Evolutionary conservation across 2,888 invertebrate genomes (phyloP), one percentile per base, ranked within the genome.

Genomic region (Allolobophora icterica): DNA sequence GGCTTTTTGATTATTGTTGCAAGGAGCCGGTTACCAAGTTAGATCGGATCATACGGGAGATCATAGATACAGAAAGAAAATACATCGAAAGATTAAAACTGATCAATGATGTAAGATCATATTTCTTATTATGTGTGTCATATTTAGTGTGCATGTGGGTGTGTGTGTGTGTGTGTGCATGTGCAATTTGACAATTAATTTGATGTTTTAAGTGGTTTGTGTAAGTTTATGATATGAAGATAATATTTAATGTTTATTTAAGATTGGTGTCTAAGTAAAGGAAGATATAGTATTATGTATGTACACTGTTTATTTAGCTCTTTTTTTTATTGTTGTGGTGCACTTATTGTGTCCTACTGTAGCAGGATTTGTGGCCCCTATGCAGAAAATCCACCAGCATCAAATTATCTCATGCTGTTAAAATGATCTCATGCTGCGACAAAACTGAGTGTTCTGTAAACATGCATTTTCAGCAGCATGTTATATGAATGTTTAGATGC

Each of bases 31-130:
- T 87, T 38, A 87, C 21, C 24, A 34, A 87, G 38, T 24, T 87
- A 33, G 87, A 87, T 35, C 34, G 87, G 87, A 87, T 87, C 34
- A 34, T 35, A 35, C 21, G 6, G 2, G 87, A 87, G 38, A 19
- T 87, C 87, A 17, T 87, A 38, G 87, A 87, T 1, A 87, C 87
- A 38, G 87, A 87, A 87, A 87, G 38, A 33, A 87, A 35, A 35
- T 87, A 87, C 87, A 87, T 87, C 15, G 87, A 87, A 6, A 17
- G 87, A 87, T 38, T 87, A 35, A 35, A 38, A 17, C 24, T 87
- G 38, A 34, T 87, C 34, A 87, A 87, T 17, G 87, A 38, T 87
- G 87, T 87, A 34, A 87, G 87, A 33, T 38, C 38, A 38, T 87
- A 35, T 87, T 87, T 34, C 35, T 87, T 4, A 87, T 87, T 87